Evolutionary conservation across 2,888 invertebrate genomes (phyloP).

Genomic region (Acleris cristana): DNA sequence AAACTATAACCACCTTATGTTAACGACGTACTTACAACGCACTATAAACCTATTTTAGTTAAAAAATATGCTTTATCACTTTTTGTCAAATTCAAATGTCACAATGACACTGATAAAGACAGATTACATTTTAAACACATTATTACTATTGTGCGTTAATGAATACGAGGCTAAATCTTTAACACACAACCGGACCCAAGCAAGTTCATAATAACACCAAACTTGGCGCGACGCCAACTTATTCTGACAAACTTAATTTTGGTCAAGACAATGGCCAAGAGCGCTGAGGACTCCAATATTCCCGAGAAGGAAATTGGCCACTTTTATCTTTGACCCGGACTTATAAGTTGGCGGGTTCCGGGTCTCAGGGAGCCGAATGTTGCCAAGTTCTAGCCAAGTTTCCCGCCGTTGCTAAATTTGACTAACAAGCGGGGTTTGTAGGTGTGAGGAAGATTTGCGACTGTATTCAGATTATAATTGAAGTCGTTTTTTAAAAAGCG

Average conservation of each 20-base stretch:
- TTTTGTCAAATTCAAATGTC: too few species aligned
- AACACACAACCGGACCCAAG: too few species aligned
- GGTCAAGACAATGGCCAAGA: conserved; percentile 38
- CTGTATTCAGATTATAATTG: too few species aligned
- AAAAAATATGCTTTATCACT: too few species aligned
- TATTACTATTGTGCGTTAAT: too few species aligned
- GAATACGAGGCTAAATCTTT: too few species aligned
- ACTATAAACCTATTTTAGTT: too few species aligned
- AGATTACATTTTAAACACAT: too few species aligned
- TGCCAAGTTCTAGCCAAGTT: conserved; percentile 14
- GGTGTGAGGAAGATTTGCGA: neutral
- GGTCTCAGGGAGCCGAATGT: neutral
- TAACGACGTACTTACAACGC: too few species aligned
- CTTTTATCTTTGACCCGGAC: conserved; percentile 33
- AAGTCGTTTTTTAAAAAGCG: too few species aligned
- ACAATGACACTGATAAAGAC: too few species aligned
- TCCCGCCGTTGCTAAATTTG: neutral
- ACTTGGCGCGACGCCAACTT: conserved; percentile 38
- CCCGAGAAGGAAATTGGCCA: conserved; percentile 23
- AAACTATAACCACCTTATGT: too few species aligned
- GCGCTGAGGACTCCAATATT: conserved; percentile 14
- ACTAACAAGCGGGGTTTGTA: neutral
- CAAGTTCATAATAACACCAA: neutral
- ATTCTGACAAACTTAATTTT: conserved; percentile 38
- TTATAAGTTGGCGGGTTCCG: conserved; percentile 15